Conservation (phyloP, 2,113 vertebrate genomes). For the Spilogale gracilis region DNA sequence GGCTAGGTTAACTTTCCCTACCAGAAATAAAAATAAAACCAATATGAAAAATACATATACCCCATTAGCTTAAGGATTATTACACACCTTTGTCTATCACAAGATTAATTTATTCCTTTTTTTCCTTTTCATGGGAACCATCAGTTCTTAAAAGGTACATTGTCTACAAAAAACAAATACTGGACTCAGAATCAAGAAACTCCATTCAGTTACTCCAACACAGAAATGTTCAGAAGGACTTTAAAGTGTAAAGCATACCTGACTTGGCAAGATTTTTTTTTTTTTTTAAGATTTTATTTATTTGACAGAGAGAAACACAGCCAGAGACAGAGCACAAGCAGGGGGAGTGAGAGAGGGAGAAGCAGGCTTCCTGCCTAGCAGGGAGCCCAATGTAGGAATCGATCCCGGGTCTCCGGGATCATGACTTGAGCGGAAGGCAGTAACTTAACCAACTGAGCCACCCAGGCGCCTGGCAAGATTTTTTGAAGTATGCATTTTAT, state of each 20-base stretch:
- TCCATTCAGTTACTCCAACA: not conserved
- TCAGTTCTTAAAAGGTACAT: constrained; percentile 8
- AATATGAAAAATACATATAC: not conserved
- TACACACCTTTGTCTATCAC: not conserved
- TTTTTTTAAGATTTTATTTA: too few species aligned
- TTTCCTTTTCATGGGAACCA: not conserved
- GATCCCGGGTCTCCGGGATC: too few species aligned
- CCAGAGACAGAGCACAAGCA: too few species aligned
- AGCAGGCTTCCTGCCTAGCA: too few species aligned
- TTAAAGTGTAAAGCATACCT: constrained; percentile 30
- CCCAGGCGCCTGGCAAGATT: not conserved
- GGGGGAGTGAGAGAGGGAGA: too few species aligned
- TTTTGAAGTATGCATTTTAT: not conserved
- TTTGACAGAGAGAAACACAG: too few species aligned
- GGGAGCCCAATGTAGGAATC: too few species aligned
- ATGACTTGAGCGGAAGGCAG: too few species aligned
- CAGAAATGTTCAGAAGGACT: not conserved
- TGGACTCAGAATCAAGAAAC: not conserved
- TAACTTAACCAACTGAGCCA: too few species aligned
- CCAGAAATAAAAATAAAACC: not conserved
- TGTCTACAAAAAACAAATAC: not conserved
- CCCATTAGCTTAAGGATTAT: not conserved
- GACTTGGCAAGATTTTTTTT: not conserved
- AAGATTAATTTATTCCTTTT: not conserved
- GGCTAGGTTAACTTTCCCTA: constrained; percentile 32